These are phyloP conservation scores for Hycleus cichorii DNA, from an alignment of 1,140 invertebrate species.

Conservation along the genomic window DNA sequence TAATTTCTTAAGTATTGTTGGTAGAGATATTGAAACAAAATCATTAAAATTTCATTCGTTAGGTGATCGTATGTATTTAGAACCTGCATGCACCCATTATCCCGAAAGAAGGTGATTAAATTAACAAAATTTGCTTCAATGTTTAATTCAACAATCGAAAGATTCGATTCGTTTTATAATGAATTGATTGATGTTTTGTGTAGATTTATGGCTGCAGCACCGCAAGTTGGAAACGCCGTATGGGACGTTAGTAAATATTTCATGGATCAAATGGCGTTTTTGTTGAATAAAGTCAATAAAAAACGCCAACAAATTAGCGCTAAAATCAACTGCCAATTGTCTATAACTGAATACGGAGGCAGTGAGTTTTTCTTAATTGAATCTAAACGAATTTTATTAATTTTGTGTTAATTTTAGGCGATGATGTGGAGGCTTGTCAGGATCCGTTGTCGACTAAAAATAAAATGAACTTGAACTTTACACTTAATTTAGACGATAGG, in stretches of 20 bases:
- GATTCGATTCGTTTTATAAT: too few relatives aligned
- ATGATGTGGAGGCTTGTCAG: constrained; percentile 40
- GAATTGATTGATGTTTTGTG: neutral
- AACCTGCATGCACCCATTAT: neutral
- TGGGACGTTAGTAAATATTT: constrained; percentile 49
- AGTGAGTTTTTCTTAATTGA: constrained; percentile 39
- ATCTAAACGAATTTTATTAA: constrained; percentile 7
- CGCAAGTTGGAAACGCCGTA: constrained; percentile 49
- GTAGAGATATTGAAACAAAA: constrained; percentile 18
- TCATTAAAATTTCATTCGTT: constrained; percentile 11
- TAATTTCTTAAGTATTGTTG: constrained; percentile 17
- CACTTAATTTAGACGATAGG: constrained; percentile 53
- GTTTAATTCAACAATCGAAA: too few relatives aligned
- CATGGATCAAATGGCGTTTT: constrained; percentile 46
- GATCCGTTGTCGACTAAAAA: constrained; percentile 41
- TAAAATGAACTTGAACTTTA: constrained; percentile 60
- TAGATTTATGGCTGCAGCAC: constrained; percentile 52
- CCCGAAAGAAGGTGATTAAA: constrained; percentile 9
- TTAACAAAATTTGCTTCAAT: too few relatives aligned
- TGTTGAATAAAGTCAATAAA: constrained; percentile 46
- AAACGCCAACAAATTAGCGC: constrained; percentile 49
- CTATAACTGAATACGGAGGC: constrained; percentile 57
- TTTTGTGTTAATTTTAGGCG: constrained; percentile 33
- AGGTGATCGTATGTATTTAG: neutral
- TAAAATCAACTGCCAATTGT: constrained; percentile 59